phyloP scores from a whole-genome alignment of 2,888 invertebrate species.

The Parapristionchus giblindavisi region DNA sequence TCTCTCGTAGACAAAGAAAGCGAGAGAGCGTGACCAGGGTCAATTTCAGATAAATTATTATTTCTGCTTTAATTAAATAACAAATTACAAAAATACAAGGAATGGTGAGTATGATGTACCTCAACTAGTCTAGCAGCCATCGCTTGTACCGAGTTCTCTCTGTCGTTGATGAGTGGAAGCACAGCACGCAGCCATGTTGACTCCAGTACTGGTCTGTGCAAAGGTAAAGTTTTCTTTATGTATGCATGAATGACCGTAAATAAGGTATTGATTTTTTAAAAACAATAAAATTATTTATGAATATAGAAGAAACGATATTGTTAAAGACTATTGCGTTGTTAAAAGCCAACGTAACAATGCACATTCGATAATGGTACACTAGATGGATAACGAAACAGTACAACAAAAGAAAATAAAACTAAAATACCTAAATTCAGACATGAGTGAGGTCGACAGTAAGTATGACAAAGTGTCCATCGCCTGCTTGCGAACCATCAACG shows the following conservation, averaged over 20 bases:
- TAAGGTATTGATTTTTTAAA: no score
- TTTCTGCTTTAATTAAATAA: background rate
- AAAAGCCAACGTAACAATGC: no score
- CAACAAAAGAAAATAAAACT: no score
- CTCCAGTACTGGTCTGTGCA: slow-evolving; percentile 1
- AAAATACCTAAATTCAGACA: slow-evolving; percentile 56
- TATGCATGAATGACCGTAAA: background rate
- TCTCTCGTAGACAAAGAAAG: no score
- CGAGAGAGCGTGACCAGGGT: no score
- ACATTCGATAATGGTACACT: no score
- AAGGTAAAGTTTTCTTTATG: no score
- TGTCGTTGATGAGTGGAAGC: slow-evolving; percentile 75
- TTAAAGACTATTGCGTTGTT: no score
- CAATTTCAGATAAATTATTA: no score
- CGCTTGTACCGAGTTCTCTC: slow-evolving; percentile 70
- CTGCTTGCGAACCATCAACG: slow-evolving; percentile 74
- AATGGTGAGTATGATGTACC: slow-evolving; percentile 21
- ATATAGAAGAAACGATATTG: no score
- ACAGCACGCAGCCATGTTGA: slow-evolving; percentile 69
- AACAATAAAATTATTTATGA: no score
- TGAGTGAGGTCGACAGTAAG: slow-evolving; percentile 72
- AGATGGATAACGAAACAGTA: no score
- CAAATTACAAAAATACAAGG: background rate
- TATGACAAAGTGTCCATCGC: slow-evolving; percentile 74
- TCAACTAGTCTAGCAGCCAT: slow-evolving; percentile 44